Conservation (phyloP, 2,888 invertebrate species). For the Lasius fuliginosus region DNA sequence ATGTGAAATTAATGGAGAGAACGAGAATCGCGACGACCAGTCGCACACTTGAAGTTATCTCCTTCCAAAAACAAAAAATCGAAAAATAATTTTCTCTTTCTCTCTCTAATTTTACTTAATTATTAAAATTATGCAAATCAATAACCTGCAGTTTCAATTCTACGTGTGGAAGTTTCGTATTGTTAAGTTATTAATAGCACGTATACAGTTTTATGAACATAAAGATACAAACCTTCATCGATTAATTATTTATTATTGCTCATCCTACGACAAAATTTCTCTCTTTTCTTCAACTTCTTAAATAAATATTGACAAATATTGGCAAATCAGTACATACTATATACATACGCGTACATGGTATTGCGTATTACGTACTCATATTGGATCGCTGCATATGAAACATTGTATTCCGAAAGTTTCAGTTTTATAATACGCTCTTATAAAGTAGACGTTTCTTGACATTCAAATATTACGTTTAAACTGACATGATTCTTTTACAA, state of each 20-base stretch:
- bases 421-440: background rate
- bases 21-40: background rate
- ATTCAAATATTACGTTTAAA: conserved; percentile 23
- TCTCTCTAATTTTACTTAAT: background rate
- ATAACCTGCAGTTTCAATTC: conserved; percentile 3
- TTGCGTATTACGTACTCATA: background rate
- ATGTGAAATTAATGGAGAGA: conserved; percentile 37
- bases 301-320: conserved; percentile 12
- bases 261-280: conserved; percentile 1
- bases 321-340: background rate
- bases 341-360: background rate
- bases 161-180: background rate
- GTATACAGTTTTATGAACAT: background rate
- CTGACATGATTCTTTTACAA: background rate
- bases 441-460: conserved; percentile 8
- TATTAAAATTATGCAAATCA: conserved; percentile 8
- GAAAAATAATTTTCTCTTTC: background rate
- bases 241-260: conserved; percentile 20
- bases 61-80: background rate
- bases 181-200: background rate
- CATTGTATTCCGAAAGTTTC: background rate
- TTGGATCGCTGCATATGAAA: background rate
- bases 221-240: background rate
- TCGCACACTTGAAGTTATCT: conserved; percentile 1
- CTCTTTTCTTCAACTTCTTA: background rate